Evolutionary conservation across 2,113 vertebrate genomes (phyloP).

Genomic region (Menidia beryllina): DNA sequence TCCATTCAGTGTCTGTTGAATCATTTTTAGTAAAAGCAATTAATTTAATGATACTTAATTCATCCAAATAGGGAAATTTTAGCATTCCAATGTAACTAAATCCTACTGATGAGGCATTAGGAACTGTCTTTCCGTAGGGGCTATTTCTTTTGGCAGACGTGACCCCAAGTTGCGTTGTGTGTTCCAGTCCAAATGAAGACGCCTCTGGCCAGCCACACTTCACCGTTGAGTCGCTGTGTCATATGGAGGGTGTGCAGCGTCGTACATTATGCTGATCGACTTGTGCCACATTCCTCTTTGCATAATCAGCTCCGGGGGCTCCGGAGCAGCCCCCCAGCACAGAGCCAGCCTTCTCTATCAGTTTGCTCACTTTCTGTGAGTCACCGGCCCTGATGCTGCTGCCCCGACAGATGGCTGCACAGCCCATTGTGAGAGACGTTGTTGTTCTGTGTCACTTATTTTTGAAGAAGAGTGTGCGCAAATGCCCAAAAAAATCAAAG

Average conservation of each 20-base stretch:
- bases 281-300: not conserved
- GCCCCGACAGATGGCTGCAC: too few relatives aligned
- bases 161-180: not conserved
- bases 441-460: too few relatives aligned
- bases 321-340: too few relatives aligned
- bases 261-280: not conserved
- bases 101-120: not conserved
- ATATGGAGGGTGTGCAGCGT: not conserved
- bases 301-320: not conserved
- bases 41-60: not conserved
- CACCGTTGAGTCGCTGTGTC: not conserved
- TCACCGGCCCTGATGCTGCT: too few relatives aligned
- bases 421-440: too few relatives aligned
- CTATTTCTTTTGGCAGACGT: not conserved
- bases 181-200: not conserved
- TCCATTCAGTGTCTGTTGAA: constrained; percentile 9
- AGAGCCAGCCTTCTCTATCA: too few relatives aligned
- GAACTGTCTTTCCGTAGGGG: not conserved
- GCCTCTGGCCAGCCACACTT: not conserved
- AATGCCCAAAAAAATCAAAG: too few relatives aligned
- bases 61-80: not conserved
- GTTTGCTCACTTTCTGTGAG: too few relatives aligned
- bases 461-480: too few relatives aligned
- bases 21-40: not conserved
- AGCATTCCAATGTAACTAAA: not conserved